phyloP scores from a whole-genome alignment of 2,797 vertebrate species.

The Coendou prehensilis region DNA sequence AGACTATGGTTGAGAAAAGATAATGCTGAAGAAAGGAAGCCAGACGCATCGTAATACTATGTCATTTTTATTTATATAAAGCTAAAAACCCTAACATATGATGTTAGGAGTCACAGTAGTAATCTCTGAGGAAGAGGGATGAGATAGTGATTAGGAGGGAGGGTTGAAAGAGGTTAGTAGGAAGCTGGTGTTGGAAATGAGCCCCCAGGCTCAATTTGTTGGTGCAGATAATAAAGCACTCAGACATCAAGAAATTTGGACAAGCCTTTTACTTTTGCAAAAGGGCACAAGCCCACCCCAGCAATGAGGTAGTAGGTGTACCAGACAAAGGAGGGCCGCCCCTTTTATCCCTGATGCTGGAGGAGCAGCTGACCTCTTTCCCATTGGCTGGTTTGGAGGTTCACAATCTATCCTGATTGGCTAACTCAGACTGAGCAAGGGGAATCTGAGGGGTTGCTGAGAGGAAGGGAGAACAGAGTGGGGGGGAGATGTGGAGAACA shows the following conservation, averaged over 20 bases:
- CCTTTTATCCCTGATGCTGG: background rate
- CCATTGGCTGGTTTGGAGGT: background rate
- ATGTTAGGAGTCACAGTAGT: constrained; percentile 12
- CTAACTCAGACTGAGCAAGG: background rate
- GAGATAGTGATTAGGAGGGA: background rate
- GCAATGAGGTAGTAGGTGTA: background rate
- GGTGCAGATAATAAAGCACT: background rate
- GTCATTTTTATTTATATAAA: constrained; percentile 54
- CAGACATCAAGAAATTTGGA: background rate
- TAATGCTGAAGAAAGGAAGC: constrained; percentile 13
- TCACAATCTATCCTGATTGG: background rate
- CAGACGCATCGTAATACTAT: background rate
- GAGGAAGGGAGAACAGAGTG: background rate
- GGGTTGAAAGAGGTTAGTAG: background rate
- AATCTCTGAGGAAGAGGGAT: constrained; percentile 44
- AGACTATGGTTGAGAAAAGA: constrained; percentile 42
- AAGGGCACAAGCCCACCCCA: background rate
- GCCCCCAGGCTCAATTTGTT: background rate
- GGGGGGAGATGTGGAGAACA: background rate
- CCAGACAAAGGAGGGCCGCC: background rate
- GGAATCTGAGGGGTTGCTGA: background rate
- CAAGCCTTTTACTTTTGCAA: background rate
- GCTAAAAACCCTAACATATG: background rate
- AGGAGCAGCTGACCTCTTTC: background rate
- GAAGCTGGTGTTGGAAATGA: background rate